Conservation (phyloP, 2,888 invertebrate genomes). For the Graphium colonna region DNA sequence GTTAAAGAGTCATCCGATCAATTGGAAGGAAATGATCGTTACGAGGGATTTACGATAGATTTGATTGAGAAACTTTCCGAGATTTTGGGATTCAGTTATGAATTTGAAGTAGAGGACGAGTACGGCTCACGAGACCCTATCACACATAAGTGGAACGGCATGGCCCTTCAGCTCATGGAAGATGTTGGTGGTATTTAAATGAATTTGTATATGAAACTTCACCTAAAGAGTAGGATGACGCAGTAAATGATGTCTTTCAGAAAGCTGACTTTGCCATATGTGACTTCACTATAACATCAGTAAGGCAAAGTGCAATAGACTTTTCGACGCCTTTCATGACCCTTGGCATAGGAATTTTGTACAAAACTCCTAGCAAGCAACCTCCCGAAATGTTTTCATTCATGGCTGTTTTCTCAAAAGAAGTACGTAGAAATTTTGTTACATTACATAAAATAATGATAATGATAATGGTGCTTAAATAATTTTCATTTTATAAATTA, state of each 20-base stretch:
- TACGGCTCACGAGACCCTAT: conserved; percentile 78
- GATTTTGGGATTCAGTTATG: conserved; percentile 88
- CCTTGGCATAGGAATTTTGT: conserved; percentile 93
- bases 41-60: conserved; percentile 93
- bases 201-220: neutral
- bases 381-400: conserved; percentile 95
- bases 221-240: neutral
- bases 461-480: too few species aligned
- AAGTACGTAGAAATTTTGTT: conserved; percentile 50
- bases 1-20: conserved; percentile 81
- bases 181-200: conserved; percentile 71
- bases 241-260: conserved; percentile 63
- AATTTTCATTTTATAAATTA: too few species aligned
- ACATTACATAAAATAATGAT: too few species aligned
- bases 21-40: conserved; percentile 89
- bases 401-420: conserved; percentile 91
- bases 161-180: conserved; percentile 84
- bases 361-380: conserved; percentile 91
- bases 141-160: conserved; percentile 84
- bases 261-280: conserved; percentile 94
- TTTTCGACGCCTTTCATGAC: conserved; percentile 98
- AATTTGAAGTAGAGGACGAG: conserved; percentile 84
- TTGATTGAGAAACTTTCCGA: conserved; percentile 88
- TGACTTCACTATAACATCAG: conserved; percentile 92
- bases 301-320: conserved; percentile 92